Evolutionary conservation across 2,113 vertebrate species (phyloP), one percentile per base, ranked within the genome.

Genomic region (Lampris megalopsis): DNA sequence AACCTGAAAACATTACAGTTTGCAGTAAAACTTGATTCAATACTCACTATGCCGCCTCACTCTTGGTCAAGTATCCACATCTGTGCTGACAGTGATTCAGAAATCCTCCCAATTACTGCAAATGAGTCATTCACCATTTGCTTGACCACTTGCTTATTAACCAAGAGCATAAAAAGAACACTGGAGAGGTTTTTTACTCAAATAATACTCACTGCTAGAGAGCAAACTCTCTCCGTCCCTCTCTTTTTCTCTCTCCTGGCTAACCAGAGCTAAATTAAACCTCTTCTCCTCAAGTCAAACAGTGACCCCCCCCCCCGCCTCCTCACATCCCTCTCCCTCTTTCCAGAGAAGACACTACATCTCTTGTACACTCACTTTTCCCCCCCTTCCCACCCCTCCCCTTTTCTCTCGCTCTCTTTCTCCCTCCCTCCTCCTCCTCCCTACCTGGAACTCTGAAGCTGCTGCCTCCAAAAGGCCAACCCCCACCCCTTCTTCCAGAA

Each of bases 281-380:
- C 83, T 92, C 83, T 81, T 77, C 86, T 91, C 86, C 86, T 91
- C 87, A 90, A 92, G 90, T 92, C 91, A 94, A 93, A 94, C 93
- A 93, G 76, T 85, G 80, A 81, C 68, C 82, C 86, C 71, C 60
- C 76, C 58, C 71, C 60, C 76, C 58, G 64, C 86, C 73, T 65
- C 76, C 82, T 79, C 73, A 82, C 83, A 88, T 81, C 82, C 70
- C 84, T 82, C 74, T 36, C 91, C 82, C 91, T 91, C 91, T 93
- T 93, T 93, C 91, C 92, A 92, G 89, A 83, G 90, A 92, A 92
- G 93, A 95, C 94, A 95, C 94, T 95, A 64, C 93, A 93, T 91
- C 93, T 93, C 94, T 94, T 94, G 94, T 95, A 83, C 85, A 88
- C 83, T 89, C 86, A 83, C 63, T 50, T 66, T 70, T 81, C 49